Evolutionary conservation across 2,797 vertebrate genomes (phyloP).

Genomic region (Myioborus melanocephalus): DNA sequence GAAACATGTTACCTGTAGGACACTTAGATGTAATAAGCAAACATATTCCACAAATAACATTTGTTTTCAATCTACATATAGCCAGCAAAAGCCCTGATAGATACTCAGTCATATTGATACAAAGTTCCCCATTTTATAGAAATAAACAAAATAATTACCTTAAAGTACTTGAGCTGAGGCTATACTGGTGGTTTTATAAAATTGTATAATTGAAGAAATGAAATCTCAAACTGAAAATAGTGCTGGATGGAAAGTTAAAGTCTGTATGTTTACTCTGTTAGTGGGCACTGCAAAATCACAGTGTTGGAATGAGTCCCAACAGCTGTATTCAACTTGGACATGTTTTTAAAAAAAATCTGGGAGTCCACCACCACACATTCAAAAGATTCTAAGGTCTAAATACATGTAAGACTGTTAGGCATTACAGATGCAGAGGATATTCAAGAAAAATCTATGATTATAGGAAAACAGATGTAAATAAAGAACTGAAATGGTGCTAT

Average conservation of each 20-base stretch:
- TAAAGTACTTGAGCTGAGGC: not conserved
- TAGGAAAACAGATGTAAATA: constrained; percentile 11
- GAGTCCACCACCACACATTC: not conserved
- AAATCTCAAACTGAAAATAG: not conserved
- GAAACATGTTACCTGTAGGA: not conserved
- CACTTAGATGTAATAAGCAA: not conserved
- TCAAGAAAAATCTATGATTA: not conserved
- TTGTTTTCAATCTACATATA: not conserved
- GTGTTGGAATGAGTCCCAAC: not conserved
- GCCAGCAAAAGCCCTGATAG: not conserved
- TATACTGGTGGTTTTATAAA: not conserved
- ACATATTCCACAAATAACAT: not conserved
- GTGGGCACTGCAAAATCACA: not conserved
- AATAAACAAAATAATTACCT: not conserved
- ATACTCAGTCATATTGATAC: not conserved
- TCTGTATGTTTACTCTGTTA: not conserved
- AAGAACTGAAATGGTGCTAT: not conserved
- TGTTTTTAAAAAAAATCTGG: not conserved
- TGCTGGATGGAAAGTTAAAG: not conserved
- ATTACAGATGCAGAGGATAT: not conserved
- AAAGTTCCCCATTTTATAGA: not conserved
- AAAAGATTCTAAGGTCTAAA: not conserved
- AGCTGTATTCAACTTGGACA: not conserved
- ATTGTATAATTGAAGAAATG: not conserved
- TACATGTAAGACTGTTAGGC: not conserved